These are phyloP conservation scores for Metopia argyrocephala DNA, from an alignment of 2,888 invertebrate genomes.

Conservation along the genomic window DNA sequence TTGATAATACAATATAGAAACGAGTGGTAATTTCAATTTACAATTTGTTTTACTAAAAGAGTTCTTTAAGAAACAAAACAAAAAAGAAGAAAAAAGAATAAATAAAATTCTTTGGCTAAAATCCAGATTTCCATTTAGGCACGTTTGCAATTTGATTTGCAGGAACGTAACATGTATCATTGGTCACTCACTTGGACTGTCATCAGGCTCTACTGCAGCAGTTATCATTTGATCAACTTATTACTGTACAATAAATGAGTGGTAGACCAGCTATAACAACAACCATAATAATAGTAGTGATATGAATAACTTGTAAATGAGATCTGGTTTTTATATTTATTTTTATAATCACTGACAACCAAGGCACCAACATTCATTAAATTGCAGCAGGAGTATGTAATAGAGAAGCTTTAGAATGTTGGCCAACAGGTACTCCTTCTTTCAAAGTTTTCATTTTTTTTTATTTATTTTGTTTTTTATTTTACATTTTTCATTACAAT, in stretches of 20 bases:
- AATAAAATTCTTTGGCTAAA: constrained; percentile 23
- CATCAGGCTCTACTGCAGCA: constrained; percentile 16
- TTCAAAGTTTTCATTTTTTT: background rate
- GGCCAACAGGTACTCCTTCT: background rate
- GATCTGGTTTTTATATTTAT: constrained; percentile 17
- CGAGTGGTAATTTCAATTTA: constrained; percentile 1
- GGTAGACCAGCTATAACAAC: background rate
- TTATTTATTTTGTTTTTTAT: background rate
- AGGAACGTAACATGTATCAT: background rate
- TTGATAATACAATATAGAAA: background rate
- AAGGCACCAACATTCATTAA: constrained; percentile 14
- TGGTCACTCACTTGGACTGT: constrained; percentile 8
- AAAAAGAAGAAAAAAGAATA: background rate
- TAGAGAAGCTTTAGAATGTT: background rate
- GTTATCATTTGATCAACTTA: constrained; percentile 17
- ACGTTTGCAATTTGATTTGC: constrained; percentile 10
- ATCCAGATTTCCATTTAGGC: constrained; percentile 21
- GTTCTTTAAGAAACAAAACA: background rate
- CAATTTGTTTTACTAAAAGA: background rate
- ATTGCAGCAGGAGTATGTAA: background rate
- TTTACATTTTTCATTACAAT: background rate
- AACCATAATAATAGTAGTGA: background rate
- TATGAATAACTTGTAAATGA: background rate
- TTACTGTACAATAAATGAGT: background rate
- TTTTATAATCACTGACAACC: constrained; percentile 8